Evolutionary conservation across 1,140 invertebrate species (phyloP), one percentile per base, ranked within the genome.

Genomic region (Scaptomyza graminum): DNA sequence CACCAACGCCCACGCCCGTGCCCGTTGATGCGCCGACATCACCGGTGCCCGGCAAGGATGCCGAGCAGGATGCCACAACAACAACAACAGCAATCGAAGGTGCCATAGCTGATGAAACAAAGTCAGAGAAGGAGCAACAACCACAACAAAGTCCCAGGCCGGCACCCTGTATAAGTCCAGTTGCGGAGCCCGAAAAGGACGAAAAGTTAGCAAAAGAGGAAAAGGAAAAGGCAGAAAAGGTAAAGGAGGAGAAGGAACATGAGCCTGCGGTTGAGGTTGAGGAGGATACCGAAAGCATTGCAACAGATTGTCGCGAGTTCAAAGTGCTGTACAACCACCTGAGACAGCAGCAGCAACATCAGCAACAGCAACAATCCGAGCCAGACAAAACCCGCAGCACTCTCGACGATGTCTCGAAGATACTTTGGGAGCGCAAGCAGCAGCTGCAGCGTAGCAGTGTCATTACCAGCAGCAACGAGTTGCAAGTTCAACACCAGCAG

Each of bases 271-370:
- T 50, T 0, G 28, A 69, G 5, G 46, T 50, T 0, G 59, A 75
- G n/a, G 69, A 79, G 18, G 3, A 22, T 39, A 12, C 11, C 5
- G 73, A 82, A n/a, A 28, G 47, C 4, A 60, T 51, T 8, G 46
- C 65, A 18, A 47, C 64, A 5, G 78, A 90, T 62, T 84, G 89
- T 47, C 90, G 85, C 22, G 79, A 91, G 52, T 91, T 91, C 34
- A 85, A 87, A 61, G 87, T 91, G 55, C 90, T 91, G 6, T 91
- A 91, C 59, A 91, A 91, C 73, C 90, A 91, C 63, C 70, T 91
- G 43, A 54, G 82, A 39, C 79, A 91, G 49, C 83, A 90, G 68
- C 79, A 80, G 7, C 74, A 62, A 3, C 67, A 75, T 15, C 67
- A 69, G 8, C 44, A 57, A 1, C 62, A 61, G 1, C 64, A 46